Evolutionary conservation across 2,888 invertebrate species (phyloP), one percentile per base, ranked within the genome.

Genomic region (Syrphus vitripennis): DNA sequence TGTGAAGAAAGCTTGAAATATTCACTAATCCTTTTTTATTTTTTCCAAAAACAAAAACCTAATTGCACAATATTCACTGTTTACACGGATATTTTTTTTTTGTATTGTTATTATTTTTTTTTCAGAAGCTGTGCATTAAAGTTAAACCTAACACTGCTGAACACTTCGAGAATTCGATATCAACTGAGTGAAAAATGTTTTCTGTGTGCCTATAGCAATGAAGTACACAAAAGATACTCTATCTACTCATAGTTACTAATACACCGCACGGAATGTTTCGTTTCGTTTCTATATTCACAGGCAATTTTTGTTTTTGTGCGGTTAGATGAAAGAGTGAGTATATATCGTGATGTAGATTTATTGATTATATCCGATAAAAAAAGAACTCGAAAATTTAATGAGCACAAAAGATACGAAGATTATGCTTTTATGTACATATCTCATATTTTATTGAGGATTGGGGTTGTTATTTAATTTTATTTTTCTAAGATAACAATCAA

Each of bases 141-240:
- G 59, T 34, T 34, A 26, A 40, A 61, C 78, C 34, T 37, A 21
- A 40, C 83, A 61, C 67, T n/a, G 71, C 69, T 80, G 80, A 76
- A 80, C 83, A 76, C 80, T 75, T 76, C 80, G 71, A 76, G 59
- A 71, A 84, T 67, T 71, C 83, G 83, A 76, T 71, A 71, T 55
- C 65, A 84, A 84, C 83, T 80, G 83, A 84, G 45, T 57, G 63
- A 79, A 63, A 67, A 72, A 61, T 24, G 42, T 67, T 77, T 59
- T 72, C 69, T 77, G 40, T 71, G 45, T 78, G 67, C 31, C 53
- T 14, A 24, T 42, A 61, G 71, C 75, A 40, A 59, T 61, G 76
- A 67, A 75, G 71, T 84, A 50, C 40, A 65, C 67, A 24, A 65
- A 65, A 65, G 65, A 65, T 65, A 45, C 65, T 65, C 29, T 67